Percentiles rank a stretch among this genome's conserved stretches.
Conservation (phyloP, 2,113 vertebrate genomes). For the Pycnonotus jocosus region DNA sequence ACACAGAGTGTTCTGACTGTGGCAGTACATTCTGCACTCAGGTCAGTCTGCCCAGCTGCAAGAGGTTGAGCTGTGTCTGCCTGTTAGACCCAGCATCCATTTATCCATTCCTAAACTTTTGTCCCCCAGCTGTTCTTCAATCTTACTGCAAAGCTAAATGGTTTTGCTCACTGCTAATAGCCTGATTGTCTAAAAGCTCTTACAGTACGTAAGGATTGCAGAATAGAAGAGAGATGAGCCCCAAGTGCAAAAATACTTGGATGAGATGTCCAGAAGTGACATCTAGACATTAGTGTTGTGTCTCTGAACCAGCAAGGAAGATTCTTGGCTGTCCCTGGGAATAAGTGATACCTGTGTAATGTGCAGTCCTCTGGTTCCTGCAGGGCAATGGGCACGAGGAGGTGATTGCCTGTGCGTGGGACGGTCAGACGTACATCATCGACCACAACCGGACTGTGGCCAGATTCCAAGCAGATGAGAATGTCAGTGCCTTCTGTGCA, state of each 20-base stretch:
- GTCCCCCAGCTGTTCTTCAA: neutral
- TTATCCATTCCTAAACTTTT: neutral
- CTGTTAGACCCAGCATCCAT: neutral
- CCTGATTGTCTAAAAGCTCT: neutral
- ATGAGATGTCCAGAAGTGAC: neutral
- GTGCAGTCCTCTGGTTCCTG: neutral
- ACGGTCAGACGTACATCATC: conserved; percentile 96
- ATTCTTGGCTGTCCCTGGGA: neutral
- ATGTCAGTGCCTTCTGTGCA: conserved; percentile 96
- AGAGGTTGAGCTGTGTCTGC: neutral
- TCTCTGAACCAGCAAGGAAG: neutral
- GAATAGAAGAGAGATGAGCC: neutral
- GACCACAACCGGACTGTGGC: conserved; percentile 91
- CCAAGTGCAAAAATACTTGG: neutral
- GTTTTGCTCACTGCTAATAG: neutral
- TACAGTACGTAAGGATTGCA: rapidly evolving
- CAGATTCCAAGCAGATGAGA: conserved; percentile 96
- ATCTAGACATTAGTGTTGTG: neutral
- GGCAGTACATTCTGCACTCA: neutral
- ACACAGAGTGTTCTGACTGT: neutral
- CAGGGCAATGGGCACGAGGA: conserved; percentile 94
- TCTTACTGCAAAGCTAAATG: neutral
- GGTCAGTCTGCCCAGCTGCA: neutral
- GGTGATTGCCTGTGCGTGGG: conserved; percentile 97
- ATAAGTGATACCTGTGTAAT: neutral